phyloP scores from a whole-genome alignment of 37 sponge, comb jelly and placozoan species.

The Theonella swinhoei region DNA sequence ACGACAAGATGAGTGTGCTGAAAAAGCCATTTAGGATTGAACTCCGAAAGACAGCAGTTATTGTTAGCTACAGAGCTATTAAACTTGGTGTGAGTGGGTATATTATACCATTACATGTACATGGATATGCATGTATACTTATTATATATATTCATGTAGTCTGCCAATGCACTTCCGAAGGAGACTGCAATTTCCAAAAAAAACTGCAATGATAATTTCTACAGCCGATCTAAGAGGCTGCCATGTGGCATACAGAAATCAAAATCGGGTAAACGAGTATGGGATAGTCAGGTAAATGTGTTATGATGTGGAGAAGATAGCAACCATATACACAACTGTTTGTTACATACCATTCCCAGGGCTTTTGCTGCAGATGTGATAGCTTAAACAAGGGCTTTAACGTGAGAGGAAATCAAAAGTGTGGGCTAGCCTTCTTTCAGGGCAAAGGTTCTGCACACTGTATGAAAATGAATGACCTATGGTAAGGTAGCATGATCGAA shows the following conservation, averaged over 20 bases:
- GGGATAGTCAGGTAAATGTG: conserved; percentile 71
- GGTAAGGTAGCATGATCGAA: conserved; percentile 9
- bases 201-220: conserved; percentile 62
- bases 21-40: conserved; percentile 81
- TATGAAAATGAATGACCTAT: conserved; percentile 49
- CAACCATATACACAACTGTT: too few relatives aligned
- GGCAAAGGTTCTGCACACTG: conserved; percentile 49
- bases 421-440: not conserved
- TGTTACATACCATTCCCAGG: too few relatives aligned
- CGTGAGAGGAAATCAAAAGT: not conserved
- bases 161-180: conserved; percentile 66
- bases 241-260: conserved; percentile 64
- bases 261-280: conserved; percentile 19
- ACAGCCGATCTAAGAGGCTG: not conserved
- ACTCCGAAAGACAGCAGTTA: conserved; percentile 53
- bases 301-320: too few relatives aligned
- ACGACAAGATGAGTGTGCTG: conserved; percentile 20
- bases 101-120: not conserved
- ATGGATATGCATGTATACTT: not conserved
- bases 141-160: conserved; percentile 25
- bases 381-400: not conserved
- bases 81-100: conserved; percentile 64
- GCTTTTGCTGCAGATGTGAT: conserved; percentile 74
- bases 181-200: conserved; percentile 25
- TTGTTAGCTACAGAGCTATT: conserved; percentile 61